Evolutionary conservation across 2,888 invertebrate genomes (phyloP), one percentile per base, ranked within the genome.

Genomic region (Crossocerus cetratus): DNA sequence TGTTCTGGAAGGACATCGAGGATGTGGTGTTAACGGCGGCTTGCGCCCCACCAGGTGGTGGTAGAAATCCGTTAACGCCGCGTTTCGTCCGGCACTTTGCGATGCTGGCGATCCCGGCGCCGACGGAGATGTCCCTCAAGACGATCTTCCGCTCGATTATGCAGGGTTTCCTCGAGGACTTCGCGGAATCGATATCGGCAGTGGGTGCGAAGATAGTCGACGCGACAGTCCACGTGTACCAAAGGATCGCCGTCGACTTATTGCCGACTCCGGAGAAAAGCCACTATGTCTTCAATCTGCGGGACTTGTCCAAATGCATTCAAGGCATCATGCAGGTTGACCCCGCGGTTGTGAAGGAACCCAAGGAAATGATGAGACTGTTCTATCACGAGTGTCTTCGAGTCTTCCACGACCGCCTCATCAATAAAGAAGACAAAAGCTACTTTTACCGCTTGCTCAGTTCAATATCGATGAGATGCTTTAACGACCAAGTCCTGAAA

Each of bases 361-460:
- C 95, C 62, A 91, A 91, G 66, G 93, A 93, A 70, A 94, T 97
- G 91, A 89, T 94, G 5, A 95, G 97, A 80, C 91, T 98, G 8
- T 98, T 97, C 91, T 97, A 96, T 81, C 98, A 98, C 88, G 98
- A 98, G 91, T 96, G 97, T 69, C 93, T 97, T 67, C 93, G 98
- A 23, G 97, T 98, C 2, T 98, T 97, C 89, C 97, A 97, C 90
- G 98, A 98, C 89, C 95, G 98, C 0, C 91, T 98, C 21, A 94
- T 96, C 68, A 96, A 97, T 86, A 90, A 93, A 16, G 93, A 95
- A 80, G 98, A 98, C 89, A 95, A 96, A 88, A 93, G 92, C 22
- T 94, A 96, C 89, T 96, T 98, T 85, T 95, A 94, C 86, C 92
- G 92, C 56, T 91, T 96, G 16, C 93, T 98, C 91, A 91, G 92